Conservation (phyloP, 2,888 invertebrate species). For the Diogma glabrata region DNA sequence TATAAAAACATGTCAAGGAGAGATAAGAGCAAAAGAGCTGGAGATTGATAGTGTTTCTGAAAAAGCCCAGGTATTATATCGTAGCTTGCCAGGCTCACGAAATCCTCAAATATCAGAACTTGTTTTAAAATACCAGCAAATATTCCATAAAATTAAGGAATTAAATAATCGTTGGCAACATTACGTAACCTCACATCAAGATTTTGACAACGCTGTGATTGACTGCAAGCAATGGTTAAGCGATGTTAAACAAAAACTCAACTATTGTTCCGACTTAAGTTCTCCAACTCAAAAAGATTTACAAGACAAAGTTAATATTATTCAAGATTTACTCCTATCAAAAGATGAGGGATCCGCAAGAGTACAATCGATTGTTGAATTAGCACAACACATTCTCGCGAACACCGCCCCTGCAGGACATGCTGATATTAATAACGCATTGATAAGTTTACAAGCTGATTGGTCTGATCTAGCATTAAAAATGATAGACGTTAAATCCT, state of each 20-base stretch:
- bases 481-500: constrained; percentile 82
- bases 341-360: constrained; percentile 89
- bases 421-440: constrained; percentile 68
- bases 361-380: constrained; percentile 78
- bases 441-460: constrained; percentile 74
- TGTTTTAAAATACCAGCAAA: constrained; percentile 83
- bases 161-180: constrained; percentile 85
- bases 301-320: constrained; percentile 70
- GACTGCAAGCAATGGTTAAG: constrained; percentile 78
- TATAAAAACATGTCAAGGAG: constrained; percentile 69
- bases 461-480: constrained; percentile 80
- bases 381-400: constrained; percentile 80
- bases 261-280: constrained; percentile 73
- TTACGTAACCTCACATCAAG: constrained; percentile 77
- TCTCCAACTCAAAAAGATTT: constrained; percentile 75
- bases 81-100: constrained; percentile 58
- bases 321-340: constrained; percentile 75
- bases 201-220: constrained; percentile 67
- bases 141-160: constrained; percentile 85
- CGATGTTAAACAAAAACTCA: constrained; percentile 69
- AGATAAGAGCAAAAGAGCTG: constrained; percentile 78
- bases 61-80: constrained; percentile 72
- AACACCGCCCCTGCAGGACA: constrained; percentile 86
- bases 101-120: constrained; percentile 78
- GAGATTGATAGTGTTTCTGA: constrained; percentile 91